A percentile compares a stretch with the other conserved stretches of the same genome.
Evolutionary conservation across 2,113 vertebrate genomes (phyloP).

Genomic region (Nerophis lumbriciformis): DNA sequence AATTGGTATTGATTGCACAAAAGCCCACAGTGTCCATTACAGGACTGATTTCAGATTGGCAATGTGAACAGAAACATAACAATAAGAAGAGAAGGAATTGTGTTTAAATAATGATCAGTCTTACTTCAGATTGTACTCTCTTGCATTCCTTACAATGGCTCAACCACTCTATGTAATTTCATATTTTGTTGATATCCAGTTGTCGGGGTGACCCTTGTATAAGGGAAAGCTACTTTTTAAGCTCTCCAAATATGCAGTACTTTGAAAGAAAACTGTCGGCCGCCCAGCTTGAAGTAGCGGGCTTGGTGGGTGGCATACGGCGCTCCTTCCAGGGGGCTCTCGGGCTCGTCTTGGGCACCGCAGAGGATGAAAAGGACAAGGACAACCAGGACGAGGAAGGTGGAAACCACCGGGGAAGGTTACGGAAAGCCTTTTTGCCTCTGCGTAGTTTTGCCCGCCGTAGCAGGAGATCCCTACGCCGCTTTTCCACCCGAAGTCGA

Average conservation of each 20-base stretch:
- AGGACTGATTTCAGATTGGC: conserved; percentile 26
- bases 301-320: conserved; percentile 82
- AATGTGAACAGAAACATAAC: conserved; percentile 4
- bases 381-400: conserved; percentile 29
- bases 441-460: conserved; percentile 82
- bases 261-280: conserved; percentile 84
- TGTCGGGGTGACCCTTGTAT: conserved; percentile 10
- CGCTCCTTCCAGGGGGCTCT: conserved; percentile 85
- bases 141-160: conserved; percentile 6
- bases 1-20: not conserved
- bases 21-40: no score
- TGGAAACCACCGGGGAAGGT: conserved; percentile 53
- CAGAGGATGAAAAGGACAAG: conserved; percentile 53
- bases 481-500: conserved; percentile 78
- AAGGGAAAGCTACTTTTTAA: conserved; percentile 16
- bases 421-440: conserved; percentile 81
- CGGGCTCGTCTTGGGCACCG: conserved; percentile 70
- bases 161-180: conserved; percentile 5
- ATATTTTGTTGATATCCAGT: conserved; percentile 19
- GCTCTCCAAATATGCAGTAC: conserved; percentile 79
- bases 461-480: conserved; percentile 80
- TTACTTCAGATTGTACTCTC: conserved; percentile 1
- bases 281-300: conserved; percentile 82
- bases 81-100: conserved; percentile 15
- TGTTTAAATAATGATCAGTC: not conserved